phyloP scores from a whole-genome alignment of 2,888 invertebrate genomes.

The Diarsia brunnea region DNA sequence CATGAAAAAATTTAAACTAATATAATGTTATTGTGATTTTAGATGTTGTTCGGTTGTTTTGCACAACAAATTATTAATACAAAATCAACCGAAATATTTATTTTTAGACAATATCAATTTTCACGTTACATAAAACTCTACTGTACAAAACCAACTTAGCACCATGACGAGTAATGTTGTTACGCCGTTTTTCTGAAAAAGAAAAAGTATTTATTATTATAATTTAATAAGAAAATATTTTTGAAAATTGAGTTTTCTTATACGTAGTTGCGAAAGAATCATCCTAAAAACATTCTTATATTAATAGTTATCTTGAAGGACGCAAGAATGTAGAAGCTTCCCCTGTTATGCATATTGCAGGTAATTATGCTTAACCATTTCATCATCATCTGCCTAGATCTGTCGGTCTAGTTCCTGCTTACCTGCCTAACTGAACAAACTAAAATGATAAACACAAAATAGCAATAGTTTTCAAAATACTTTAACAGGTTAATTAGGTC shows the following conservation, averaged over 20 bases:
- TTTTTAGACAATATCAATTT: conserved; percentile 35
- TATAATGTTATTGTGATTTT: neutral
- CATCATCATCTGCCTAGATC: no score
- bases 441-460: neutral
- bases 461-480: neutral
- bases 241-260: neutral
- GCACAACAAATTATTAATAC: neutral
- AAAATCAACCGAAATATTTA: conserved; percentile 54
- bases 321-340: neutral
- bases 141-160: conserved; percentile 50
- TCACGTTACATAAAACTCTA: conserved; percentile 34
- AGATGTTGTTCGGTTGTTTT: neutral
- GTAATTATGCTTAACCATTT: no score
- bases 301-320: neutral
- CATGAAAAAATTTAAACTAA: neutral
- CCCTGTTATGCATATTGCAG: no score
- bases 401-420: no score
- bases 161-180: conserved; percentile 2
- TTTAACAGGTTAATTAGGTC: neutral
- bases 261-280: no score
- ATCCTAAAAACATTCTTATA: neutral
- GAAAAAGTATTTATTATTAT: no score
- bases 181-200: conserved; percentile 52
- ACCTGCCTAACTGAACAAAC: no score
- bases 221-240: neutral